These are phyloP conservation scores for Zaprionus taronus DNA, from an alignment of 1,140 invertebrate species.

Conservation along the genomic window DNA sequence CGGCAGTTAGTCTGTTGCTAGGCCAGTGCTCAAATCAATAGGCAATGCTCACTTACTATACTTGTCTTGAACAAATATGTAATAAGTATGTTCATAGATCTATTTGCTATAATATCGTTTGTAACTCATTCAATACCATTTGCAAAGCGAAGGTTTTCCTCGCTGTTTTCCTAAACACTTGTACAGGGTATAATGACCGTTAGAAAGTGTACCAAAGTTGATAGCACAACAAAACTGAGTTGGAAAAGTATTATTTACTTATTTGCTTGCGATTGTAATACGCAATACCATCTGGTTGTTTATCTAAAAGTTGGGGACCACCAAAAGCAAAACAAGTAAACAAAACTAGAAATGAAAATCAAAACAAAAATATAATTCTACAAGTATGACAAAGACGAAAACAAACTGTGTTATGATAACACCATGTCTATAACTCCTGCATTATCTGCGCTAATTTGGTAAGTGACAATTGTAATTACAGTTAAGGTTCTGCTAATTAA, in stretches of 20 bases:
- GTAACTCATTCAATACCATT: too few relatives aligned
- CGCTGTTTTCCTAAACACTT: background rate
- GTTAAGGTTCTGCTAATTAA: background rate
- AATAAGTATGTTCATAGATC: background rate
- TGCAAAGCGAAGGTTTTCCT: too few relatives aligned
- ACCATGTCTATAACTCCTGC: background rate
- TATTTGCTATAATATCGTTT: background rate
- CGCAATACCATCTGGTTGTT: conserved; percentile 10
- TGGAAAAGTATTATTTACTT: background rate
- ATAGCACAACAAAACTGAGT: background rate
- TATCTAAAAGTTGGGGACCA: background rate
- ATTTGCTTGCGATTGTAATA: conserved; percentile 4
- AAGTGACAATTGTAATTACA: background rate
- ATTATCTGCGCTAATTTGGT: background rate
- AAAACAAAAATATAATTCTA: conserved; percentile 24
- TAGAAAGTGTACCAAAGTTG: background rate
- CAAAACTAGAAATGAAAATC: background rate
- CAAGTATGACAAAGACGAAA: background rate
- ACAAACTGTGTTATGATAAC: background rate
- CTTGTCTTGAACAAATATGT: too few relatives aligned
- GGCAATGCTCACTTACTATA: too few relatives aligned
- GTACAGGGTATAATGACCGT: background rate
- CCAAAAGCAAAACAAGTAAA: conserved; percentile 14
- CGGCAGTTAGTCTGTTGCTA: background rate
- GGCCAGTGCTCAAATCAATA: background rate